Conservation (phyloP, 2,113 vertebrate species). For the Panthera uncia region DNA sequence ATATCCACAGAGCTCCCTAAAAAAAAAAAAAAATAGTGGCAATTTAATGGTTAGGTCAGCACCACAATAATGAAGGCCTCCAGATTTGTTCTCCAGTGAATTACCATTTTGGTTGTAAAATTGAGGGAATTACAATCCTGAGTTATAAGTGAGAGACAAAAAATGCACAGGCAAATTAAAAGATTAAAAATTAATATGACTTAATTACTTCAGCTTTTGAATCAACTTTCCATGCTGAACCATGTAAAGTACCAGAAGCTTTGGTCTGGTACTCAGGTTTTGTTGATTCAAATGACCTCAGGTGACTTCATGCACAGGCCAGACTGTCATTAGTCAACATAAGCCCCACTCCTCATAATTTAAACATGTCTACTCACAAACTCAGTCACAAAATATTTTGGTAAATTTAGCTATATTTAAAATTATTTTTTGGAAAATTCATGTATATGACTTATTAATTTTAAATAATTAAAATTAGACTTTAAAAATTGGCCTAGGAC, state of each 20-base stretch:
- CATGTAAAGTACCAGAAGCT: not conserved
- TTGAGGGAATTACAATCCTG: not conserved
- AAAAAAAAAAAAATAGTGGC: not conserved
- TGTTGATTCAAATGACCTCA: not conserved
- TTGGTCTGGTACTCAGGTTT: not conserved
- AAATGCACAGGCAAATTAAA: not conserved
- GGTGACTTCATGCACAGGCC: not conserved
- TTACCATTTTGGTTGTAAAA: not conserved
- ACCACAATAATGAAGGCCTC: not conserved
- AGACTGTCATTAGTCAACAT: not conserved
- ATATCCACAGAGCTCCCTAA: conserved; percentile 90
- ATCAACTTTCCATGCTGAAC: not conserved
- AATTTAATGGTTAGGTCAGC: not conserved
- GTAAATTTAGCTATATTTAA: conserved; percentile 17
- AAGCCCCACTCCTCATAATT: not conserved
- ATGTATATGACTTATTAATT: not conserved
- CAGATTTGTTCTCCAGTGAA: not conserved
- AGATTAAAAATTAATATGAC: not conserved
- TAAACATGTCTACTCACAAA: not conserved
- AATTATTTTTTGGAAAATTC: not conserved
- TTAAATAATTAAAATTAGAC: not conserved
- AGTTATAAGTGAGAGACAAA: not conserved
- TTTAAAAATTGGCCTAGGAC: not conserved
- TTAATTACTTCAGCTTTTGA: not conserved
- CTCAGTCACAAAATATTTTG: not conserved